phyloP scores from a whole-genome alignment of 1,140 invertebrate genomes.

The Lepidostoma basale region DNA sequence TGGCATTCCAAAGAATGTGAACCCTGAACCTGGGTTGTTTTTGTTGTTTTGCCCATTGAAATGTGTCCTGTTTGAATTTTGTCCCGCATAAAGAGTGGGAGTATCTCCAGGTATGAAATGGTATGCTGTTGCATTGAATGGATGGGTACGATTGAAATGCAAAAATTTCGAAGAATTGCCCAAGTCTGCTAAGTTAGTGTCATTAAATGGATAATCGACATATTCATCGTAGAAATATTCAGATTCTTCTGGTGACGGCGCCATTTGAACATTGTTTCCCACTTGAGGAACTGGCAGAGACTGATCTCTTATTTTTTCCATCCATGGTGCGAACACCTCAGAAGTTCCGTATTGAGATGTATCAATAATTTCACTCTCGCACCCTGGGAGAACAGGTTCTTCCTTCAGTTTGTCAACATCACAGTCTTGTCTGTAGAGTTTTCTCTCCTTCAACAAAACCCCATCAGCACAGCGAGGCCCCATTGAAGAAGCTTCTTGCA shows the following conservation, averaged over 20 bases:
- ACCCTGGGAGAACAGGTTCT: slow-evolving; percentile 64
- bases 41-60: slow-evolving; percentile 39
- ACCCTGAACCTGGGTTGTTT: slow-evolving; percentile 58
- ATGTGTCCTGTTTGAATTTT: slow-evolving; percentile 58
- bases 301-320: slow-evolving; percentile 59
- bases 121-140: slow-evolving; percentile 45
- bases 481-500: slow-evolving; percentile 71
- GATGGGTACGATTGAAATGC: slow-evolving; percentile 25
- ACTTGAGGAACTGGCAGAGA: slow-evolving; percentile 45
- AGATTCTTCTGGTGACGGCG: slow-evolving; percentile 70
- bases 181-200: slow-evolving; percentile 56
- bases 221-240: slow-evolving; percentile 85
- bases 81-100: slow-evolving; percentile 70
- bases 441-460: slow-evolving; percentile 70
- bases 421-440: slow-evolving; percentile 73
- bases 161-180: slow-evolving; percentile 45
- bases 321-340: slow-evolving; percentile 60
- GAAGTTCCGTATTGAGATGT: slow-evolving; percentile 58
- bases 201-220: slow-evolving; percentile 72
- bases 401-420: slow-evolving; percentile 56
- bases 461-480: slow-evolving; percentile 79
- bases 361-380: slow-evolving; percentile 67
- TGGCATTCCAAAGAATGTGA: slow-evolving; percentile 85
- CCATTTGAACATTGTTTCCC: slow-evolving; percentile 46
- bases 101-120: slow-evolving; percentile 65